A percentile compares a stretch with the other conserved stretches of the same genome.
Conservation (phyloP, 2,113 vertebrate genomes). For the Saccopteryx leptura region DNA sequence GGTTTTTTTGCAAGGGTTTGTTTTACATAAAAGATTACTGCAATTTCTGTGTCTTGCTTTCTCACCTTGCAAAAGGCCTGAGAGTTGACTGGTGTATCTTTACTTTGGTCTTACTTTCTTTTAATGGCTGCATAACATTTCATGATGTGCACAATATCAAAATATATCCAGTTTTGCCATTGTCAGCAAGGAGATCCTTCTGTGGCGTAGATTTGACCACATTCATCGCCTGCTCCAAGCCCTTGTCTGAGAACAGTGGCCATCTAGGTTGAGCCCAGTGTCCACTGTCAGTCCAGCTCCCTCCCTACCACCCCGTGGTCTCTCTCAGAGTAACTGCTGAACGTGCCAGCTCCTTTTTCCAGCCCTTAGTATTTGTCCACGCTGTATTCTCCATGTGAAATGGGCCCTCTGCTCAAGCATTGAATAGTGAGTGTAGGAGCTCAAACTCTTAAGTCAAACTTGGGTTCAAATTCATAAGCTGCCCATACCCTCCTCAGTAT, state of each 20-base stretch:
- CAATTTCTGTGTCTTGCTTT: not conserved
- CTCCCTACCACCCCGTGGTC: not conserved
- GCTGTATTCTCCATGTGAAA: fast-evolving
- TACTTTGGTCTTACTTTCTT: not conserved
- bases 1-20: not conserved
- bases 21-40: not conserved
- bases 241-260: no score
- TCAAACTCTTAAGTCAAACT: not conserved
- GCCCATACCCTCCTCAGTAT: fast-evolving
- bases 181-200: not conserved
- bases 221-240: not conserved
- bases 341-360: fast-evolving
- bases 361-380: not conserved
- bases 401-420: fast-evolving
- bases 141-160: fast-evolving
- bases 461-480: not conserved
- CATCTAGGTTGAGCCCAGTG: not conserved
- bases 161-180: not conserved
- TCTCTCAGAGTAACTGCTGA: no score
- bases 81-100: not conserved
- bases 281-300: not conserved
- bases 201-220: fast-evolving
- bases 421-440: not conserved
- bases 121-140: not conserved
- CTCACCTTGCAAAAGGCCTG: no score